Evolutionary conservation across 2,888 invertebrate species (phyloP).

Genomic region (Harpagoxenus sublaevis): DNA sequence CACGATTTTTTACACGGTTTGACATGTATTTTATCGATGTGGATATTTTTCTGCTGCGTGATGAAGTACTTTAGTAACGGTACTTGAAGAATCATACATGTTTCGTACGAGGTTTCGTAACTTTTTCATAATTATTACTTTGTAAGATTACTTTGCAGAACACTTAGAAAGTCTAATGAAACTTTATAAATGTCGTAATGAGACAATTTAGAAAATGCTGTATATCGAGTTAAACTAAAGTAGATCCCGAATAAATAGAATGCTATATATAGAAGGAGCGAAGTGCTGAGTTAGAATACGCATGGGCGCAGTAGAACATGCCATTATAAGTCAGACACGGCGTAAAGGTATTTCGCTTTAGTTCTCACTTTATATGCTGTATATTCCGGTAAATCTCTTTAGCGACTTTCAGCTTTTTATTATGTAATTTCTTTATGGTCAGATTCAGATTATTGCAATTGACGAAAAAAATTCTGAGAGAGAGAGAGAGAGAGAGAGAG

Average conservation of each 20-base stretch:
- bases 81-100: not conserved
- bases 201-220: not conserved
- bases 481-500: too few species aligned
- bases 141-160: not conserved
- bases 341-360: not conserved
- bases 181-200: not conserved
- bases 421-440: not conserved
- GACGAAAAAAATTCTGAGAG: not conserved
- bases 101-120: not conserved
- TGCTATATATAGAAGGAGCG: not conserved
- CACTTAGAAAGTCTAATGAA: not conserved
- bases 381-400: not conserved
- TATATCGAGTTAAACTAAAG: not conserved
- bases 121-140: not conserved
- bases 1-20: constrained; percentile 65
- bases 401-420: not conserved
- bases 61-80: not conserved
- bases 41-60: not conserved
- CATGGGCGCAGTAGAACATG: constrained; percentile 3
- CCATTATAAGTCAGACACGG: not conserved
- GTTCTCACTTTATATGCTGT: not conserved
- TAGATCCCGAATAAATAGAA: not conserved
- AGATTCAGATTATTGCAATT: not conserved
- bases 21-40: constrained; percentile 8
- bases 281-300: not conserved